Percentiles rank a stretch among this genome's conserved stretches.
phyloP scores from a whole-genome alignment of 2,888 invertebrate genomes.

The Tenthredo scrophulariae region DNA sequence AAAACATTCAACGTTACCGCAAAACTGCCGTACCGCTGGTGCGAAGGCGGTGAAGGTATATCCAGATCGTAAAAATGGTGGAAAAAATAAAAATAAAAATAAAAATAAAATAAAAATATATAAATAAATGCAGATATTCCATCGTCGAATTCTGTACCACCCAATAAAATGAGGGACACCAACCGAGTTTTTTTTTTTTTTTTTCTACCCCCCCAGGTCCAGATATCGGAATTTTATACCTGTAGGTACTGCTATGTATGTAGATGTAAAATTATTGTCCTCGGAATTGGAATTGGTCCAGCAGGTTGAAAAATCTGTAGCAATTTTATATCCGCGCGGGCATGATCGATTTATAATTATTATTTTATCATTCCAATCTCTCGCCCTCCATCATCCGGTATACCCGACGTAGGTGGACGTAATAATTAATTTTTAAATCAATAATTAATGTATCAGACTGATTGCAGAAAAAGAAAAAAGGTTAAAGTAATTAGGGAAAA shows the following conservation, averaged over 20 bases:
- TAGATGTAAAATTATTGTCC: conserved; percentile 23
- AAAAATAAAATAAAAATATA: not conserved
- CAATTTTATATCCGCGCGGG: not conserved
- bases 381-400: not conserved
- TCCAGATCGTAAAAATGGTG: conserved; percentile 5
- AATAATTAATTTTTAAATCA: conserved; percentile 5
- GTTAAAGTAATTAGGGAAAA: not conserved
- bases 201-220: not conserved
- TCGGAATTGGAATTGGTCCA: conserved; percentile 34
- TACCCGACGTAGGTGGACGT: not conserved
- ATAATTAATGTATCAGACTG: not conserved
- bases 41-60: conserved; percentile 8
- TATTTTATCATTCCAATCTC: conserved; percentile 11
- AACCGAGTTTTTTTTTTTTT: not conserved
- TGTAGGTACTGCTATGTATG: not conserved
- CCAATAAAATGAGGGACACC: conserved; percentile 3
- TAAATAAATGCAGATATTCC: not conserved
- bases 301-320: not conserved
- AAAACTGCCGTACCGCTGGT: not conserved
- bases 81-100: not conserved
- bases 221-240: not conserved
- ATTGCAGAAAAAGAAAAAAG: not conserved
- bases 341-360: conserved; percentile 20
- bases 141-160: conserved; percentile 9
- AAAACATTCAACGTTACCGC: not conserved